These are phyloP conservation scores for Phalangium opilio DNA, from an alignment of 2,888 invertebrate species.

Conservation along the genomic window DNA sequence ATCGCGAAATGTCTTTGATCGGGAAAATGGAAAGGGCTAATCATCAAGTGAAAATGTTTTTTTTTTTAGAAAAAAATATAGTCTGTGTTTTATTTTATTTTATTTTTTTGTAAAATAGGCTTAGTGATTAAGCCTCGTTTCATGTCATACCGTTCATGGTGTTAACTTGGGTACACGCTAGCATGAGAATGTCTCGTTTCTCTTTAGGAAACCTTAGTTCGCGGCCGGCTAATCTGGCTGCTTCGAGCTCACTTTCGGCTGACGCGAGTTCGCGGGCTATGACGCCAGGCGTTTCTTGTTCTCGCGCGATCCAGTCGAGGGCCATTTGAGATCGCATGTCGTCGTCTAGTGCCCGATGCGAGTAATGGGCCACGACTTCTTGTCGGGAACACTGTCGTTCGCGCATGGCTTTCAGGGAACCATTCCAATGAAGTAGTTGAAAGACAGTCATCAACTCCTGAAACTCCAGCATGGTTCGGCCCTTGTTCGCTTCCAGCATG, in stretches of 20 bases:
- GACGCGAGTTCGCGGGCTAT: slow-evolving; percentile 63
- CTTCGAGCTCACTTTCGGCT: slow-evolving; percentile 71
- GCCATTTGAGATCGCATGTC: slow-evolving; percentile 95
- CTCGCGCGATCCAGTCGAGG: slow-evolving; percentile 72
- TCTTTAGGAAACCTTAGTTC: slow-evolving; percentile 88
- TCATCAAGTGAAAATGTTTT: too few species aligned
- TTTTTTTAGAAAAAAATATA: too few species aligned
- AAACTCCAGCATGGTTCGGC: slow-evolving; percentile 84
- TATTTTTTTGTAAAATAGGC: too few species aligned
- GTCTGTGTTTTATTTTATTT: too few species aligned
- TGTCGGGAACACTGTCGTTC: slow-evolving; percentile 86
- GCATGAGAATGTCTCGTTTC: slow-evolving; percentile 80
- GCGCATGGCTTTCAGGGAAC: slow-evolving; percentile 85
- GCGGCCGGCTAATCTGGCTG: slow-evolving; percentile 69
- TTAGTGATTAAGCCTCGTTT: background rate
- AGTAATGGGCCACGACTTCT: slow-evolving; percentile 80
- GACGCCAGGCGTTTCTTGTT: slow-evolving; percentile 51
- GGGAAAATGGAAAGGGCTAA: too few species aligned
- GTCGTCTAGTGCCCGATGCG: slow-evolving; percentile 77
- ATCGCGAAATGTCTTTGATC: too few species aligned
- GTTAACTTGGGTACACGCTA: slow-evolving; percentile 64
- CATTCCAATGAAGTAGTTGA: slow-evolving; percentile 90
- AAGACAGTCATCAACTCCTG: slow-evolving; percentile 96
- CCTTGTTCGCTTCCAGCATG: slow-evolving; percentile 47
- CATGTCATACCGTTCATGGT: slow-evolving; percentile 15